Evolutionary conservation across 2,797 vertebrate genomes (phyloP), one percentile per base, ranked within the genome.

Genomic region (Zalophus californianus): DNA sequence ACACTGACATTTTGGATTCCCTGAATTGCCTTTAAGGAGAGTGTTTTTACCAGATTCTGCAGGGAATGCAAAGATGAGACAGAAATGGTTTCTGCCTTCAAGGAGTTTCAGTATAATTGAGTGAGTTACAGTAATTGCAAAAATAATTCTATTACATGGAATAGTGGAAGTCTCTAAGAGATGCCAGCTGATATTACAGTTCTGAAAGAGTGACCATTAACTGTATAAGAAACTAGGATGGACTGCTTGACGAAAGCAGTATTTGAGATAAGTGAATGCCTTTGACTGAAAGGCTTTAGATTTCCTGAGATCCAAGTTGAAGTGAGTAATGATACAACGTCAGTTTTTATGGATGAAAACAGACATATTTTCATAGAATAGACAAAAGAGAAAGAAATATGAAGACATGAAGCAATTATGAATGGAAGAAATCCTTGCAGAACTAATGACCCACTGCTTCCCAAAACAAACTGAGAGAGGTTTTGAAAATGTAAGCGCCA

Each of bases 1-100:
- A 80, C 18, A 20, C 5, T 41, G n/a, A 78, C 70, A 72, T 87
- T 95, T 72, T 86, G 78, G 64, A 73, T 92, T 29, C 68, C 20
- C 38, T 91, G 70, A 77, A 77, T 84, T 62, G 15, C 44, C 48
- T 90, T 60, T 72, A 62, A 77, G 50, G 23, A 89, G 14, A 54
- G 18, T 32, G 13, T 77, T 72, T 93, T 77, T 72, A 58, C 58
- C 62, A 85, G 66, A 44, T 12, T 94, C 70, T 77, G 3, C 25
- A 44, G 79, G 41, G 29, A 68, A 89, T 35, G 48, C 9, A 84
- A 79, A 95, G 62, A 79, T 90, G 62, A 87, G 32, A 90, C 82
- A 90, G 73, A 95, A 86, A 93, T 92, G n/a, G 32, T 75, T 68
- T 97, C 50, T 92, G 58, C 21, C 64, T 52, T 97, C 60, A 83